A percentile compares a stretch with the other conserved stretches of the same genome.
phyloP scores from a whole-genome alignment of 2,888 invertebrate species.

The Drepanosiphum platanoidis region DNA sequence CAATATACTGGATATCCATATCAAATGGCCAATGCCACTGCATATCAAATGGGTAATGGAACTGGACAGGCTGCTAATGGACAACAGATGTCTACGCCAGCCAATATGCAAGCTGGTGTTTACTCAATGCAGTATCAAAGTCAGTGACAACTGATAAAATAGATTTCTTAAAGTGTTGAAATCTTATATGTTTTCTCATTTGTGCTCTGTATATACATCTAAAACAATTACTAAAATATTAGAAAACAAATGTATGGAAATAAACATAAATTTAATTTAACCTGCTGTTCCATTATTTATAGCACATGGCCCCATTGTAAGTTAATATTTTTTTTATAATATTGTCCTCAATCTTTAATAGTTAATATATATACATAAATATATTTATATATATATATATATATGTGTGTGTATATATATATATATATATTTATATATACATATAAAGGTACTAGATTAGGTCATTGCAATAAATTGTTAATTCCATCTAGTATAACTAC shows the following conservation, averaged over 20 bases:
- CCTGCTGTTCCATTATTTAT: conserved; percentile 61
- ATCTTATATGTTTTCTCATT: conserved; percentile 61
- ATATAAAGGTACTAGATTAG: conserved; percentile 50
- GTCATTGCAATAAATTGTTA: conserved; percentile 57
- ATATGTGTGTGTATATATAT: not conserved
- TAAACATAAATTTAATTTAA: conserved; percentile 62
- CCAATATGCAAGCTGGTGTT: conserved; percentile 54
- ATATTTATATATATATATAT: not conserved
- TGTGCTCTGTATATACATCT: conserved; percentile 58
- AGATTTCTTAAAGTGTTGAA: conserved; percentile 59
- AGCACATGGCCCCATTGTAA: conserved; percentile 47
- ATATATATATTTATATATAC: conserved; percentile 14
- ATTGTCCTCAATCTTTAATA: conserved; percentile 42
- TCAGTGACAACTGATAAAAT: conserved; percentile 59
- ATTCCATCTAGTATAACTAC: conserved; percentile 62
- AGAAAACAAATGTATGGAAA: conserved; percentile 61
- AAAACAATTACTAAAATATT: conserved; percentile 58
- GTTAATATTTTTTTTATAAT: conserved; percentile 55
- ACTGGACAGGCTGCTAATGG: conserved; percentile 58
- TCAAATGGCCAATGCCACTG: conserved; percentile 57
- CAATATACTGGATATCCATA: conserved; percentile 60
- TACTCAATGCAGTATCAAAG: conserved; percentile 60
- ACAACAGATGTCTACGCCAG: conserved; percentile 58
- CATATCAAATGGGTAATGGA: conserved; percentile 60
- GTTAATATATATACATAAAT: conserved; percentile 12